A percentile compares a stretch with the other conserved stretches of the same genome.
Conservation (phyloP, 23 tunicate species). For the Ciona savignyi region DNA sequence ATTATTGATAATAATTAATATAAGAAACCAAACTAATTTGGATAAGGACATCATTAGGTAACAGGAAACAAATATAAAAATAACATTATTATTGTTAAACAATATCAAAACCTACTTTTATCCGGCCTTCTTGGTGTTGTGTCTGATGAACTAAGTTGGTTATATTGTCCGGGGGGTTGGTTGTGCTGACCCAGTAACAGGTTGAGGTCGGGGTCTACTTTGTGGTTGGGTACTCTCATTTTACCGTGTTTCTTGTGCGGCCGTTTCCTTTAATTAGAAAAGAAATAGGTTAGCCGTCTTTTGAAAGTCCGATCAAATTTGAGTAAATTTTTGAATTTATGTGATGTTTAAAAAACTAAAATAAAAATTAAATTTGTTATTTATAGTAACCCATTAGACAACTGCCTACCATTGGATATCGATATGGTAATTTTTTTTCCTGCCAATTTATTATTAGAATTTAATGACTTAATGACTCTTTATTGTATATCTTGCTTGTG, state of each 20-base stretch:
- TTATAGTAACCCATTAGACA: neutral
- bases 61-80: too few species aligned
- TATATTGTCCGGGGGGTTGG: constrained; percentile 10
- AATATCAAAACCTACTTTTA: too few species aligned
- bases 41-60: too few species aligned
- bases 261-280: constrained; percentile 5
- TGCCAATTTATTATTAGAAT: too few species aligned
- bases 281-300: too few species aligned
- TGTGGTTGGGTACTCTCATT: neutral
- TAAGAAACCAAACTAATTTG: too few species aligned
- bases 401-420: neutral
- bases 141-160: too few species aligned
- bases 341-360: neutral
- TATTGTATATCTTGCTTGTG: neutral
- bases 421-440: too few species aligned
- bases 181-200: neutral
- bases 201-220: neutral
- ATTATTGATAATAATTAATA: too few species aligned
- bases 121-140: too few species aligned
- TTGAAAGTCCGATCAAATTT: neutral
- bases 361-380: neutral
- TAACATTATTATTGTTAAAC: too few species aligned
- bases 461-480: neutral
- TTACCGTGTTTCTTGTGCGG: constrained; percentile 2
- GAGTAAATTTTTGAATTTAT: neutral